Percentiles rank a stretch among this genome's conserved stretches.
These are phyloP conservation scores for Dasysyrphus albostriatus DNA, from an alignment of 2,888 invertebrate species.

Conservation along the genomic window DNA sequence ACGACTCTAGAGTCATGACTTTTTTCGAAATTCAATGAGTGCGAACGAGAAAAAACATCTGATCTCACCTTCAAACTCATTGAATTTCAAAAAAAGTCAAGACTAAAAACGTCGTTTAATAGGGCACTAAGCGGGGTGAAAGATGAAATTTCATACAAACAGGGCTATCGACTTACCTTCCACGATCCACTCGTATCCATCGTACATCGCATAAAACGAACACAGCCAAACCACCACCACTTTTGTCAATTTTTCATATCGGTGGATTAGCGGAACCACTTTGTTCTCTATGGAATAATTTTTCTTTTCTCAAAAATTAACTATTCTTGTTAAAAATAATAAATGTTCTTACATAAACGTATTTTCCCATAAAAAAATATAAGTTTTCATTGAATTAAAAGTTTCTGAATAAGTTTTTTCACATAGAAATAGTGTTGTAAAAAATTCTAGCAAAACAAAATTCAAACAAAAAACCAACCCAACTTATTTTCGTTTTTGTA, in stretches of 20 bases:
- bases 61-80: no score
- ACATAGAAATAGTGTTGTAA: slow-evolving; percentile 22
- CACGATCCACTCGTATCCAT: background rate
- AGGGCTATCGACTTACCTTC: background rate
- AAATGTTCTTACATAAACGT: slow-evolving; percentile 33
- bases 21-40: no score
- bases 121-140: no score
- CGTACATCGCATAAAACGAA: slow-evolving; percentile 12
- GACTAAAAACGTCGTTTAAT: no score
- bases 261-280: slow-evolving; percentile 44
- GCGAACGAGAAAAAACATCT: no score
- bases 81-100: no score
- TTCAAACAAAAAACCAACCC: slow-evolving; percentile 66
- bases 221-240: slow-evolving; percentile 41
- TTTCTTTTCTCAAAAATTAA: slow-evolving; percentile 20
- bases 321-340: slow-evolving; percentile 5
- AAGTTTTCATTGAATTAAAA: slow-evolving; percentile 46
- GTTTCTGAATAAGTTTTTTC: slow-evolving; percentile 47
- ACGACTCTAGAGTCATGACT: no score
- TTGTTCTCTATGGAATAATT: slow-evolving; percentile 45
- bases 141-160: background rate
- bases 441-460: slow-evolving; percentile 74
- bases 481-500: slow-evolving; percentile 19
- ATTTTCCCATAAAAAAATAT: slow-evolving; percentile 33
- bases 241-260: slow-evolving; percentile 46